Conservation (phyloP, 2,113 vertebrate genomes). For the Chrysochloris asiatica region DNA sequence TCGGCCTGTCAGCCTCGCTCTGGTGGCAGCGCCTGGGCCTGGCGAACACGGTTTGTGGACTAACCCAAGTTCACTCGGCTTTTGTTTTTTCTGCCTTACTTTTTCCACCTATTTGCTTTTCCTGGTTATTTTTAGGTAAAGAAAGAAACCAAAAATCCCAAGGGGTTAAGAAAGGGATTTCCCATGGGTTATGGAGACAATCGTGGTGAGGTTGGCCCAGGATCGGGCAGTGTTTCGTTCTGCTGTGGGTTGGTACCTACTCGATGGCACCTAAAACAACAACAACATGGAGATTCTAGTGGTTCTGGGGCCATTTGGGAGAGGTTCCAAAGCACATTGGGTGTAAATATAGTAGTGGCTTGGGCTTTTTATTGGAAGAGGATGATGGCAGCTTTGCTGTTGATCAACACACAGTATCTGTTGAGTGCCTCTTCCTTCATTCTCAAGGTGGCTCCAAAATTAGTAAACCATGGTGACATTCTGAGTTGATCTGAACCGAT, state of each 20-base stretch:
- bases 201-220: too few relatives aligned
- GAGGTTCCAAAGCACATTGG: neutral
- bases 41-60: neutral
- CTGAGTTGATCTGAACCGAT: neutral
- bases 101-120: neutral
- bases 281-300: neutral
- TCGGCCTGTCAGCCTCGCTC: too few relatives aligned
- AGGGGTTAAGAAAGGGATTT: neutral
- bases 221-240: too few relatives aligned
- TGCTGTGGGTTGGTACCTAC: too few relatives aligned
- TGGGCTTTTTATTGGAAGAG: neutral
- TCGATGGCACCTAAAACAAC: too few relatives aligned
- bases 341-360: neutral
- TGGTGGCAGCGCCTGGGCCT: neutral
- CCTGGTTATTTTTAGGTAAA: neutral
- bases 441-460: neutral
- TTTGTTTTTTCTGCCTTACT: neutral
- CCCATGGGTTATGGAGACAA: neutral
- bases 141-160: neutral
- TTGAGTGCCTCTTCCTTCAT: accelerated
- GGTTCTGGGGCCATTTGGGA: neutral
- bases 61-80: neutral
- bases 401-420: too few relatives aligned
- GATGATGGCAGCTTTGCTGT: neutral
- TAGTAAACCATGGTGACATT: neutral